Conservation (phyloP, 2,888 invertebrate species). For the Xylota segnis region DNA sequence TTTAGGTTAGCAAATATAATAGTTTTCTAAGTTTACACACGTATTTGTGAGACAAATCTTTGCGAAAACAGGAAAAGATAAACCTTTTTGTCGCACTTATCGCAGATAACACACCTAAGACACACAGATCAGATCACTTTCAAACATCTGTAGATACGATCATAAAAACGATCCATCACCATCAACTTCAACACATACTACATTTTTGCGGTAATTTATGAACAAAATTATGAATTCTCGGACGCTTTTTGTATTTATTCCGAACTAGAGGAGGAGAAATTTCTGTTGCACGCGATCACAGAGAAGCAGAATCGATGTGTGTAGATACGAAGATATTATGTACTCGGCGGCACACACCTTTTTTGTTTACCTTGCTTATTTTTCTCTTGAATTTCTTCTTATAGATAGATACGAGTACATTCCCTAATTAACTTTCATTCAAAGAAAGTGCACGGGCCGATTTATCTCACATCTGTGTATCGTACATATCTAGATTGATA, state of each 20-base stretch:
- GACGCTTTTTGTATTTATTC: constrained; percentile 22
- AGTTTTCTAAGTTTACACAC: constrained; percentile 16
- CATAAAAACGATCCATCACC: constrained; percentile 49
- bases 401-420: constrained; percentile 18
- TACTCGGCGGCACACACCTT: constrained; percentile 25
- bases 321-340: background rate
- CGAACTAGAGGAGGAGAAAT: constrained; percentile 35
- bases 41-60: constrained; percentile 16
- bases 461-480: background rate
- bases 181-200: constrained; percentile 1
- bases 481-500: constrained; percentile 10
- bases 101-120: constrained; percentile 14
- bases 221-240: constrained; percentile 15
- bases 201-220: constrained; percentile 43
- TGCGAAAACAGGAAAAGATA: constrained; percentile 21
- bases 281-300: constrained; percentile 33
- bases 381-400: constrained; percentile 35
- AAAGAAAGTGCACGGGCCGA: constrained; percentile 26
- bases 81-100: constrained; percentile 32
- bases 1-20: constrained; percentile 14
- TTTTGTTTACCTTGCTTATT: constrained; percentile 15
- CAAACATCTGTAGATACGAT: constrained; percentile 11
- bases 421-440: constrained; percentile 60
- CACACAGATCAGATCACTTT: background rate
- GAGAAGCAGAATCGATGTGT: background rate